phyloP scores from a whole-genome alignment of 1,140 invertebrate genomes.

The Stenopsyche tienmushanensis region DNA sequence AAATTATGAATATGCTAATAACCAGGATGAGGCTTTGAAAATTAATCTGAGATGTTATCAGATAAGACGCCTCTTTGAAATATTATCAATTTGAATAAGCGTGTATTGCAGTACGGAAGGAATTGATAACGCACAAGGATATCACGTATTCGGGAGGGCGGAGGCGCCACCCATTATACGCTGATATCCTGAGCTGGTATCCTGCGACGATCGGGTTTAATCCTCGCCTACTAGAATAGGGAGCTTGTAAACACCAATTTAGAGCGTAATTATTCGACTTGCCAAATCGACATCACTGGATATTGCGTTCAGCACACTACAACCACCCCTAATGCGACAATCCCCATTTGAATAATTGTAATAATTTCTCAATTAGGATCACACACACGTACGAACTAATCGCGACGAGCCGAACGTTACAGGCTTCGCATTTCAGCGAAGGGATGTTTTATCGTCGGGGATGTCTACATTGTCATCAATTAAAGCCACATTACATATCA shows the following conservation, averaged over 20 bases:
- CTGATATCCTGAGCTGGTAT: too few relatives aligned
- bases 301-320: not conserved
- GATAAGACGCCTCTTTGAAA: conserved; percentile 14
- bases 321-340: too few relatives aligned
- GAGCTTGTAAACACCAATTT: conserved; percentile 11
- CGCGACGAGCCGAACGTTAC: too few relatives aligned
- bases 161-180: too few relatives aligned
- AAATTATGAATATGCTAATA: too few relatives aligned
- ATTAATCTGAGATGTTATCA: conserved; percentile 16
- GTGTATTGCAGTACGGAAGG: not conserved
- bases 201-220: too few relatives aligned
- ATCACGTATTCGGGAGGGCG: not conserved
- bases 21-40: too few relatives aligned
- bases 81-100: conserved; percentile 11
- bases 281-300: conserved; percentile 6
- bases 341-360: not conserved
- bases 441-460: too few relatives aligned
- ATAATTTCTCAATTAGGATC: not conserved
- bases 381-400: not conserved
- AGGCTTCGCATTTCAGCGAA: too few relatives aligned
- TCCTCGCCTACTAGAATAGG: too few relatives aligned
- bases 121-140: not conserved
- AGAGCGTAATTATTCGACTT: conserved; percentile 10
- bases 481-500: too few relatives aligned
- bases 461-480: too few relatives aligned